phyloP scores from a whole-genome alignment of 1,140 invertebrate species.

The Wiebesia pumilae region DNA sequence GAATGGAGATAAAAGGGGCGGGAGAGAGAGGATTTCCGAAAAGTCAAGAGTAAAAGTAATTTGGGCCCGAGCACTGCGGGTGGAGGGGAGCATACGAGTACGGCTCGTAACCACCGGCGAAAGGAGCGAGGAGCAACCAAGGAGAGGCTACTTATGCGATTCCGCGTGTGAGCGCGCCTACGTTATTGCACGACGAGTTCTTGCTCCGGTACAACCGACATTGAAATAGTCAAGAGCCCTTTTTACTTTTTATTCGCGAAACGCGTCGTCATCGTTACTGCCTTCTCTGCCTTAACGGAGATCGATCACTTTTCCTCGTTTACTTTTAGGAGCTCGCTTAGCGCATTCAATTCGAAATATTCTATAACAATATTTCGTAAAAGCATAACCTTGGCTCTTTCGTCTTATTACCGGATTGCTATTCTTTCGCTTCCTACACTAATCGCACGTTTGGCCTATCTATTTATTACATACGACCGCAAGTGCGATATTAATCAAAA shows the following conservation, averaged over 20 bases:
- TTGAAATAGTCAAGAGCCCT: neutral
- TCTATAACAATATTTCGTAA: neutral
- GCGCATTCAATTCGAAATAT: neutral
- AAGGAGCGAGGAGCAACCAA: constrained; percentile 22
- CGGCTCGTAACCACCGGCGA: neutral
- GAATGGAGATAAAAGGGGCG: neutral
- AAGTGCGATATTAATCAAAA: neutral
- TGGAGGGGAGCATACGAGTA: neutral
- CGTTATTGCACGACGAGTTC: neutral
- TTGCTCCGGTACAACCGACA: neutral
- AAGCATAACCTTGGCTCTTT: neutral
- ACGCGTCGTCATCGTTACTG: neutral
- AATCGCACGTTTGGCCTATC: too few relatives aligned
- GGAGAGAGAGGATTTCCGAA: constrained; percentile 37
- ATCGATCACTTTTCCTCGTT: neutral
- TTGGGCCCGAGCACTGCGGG: neutral
- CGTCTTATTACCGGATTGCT: too few relatives aligned
- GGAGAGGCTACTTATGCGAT: neutral
- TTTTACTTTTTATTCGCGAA: neutral
- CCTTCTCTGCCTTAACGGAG: too few relatives aligned
- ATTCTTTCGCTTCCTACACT: too few relatives aligned
- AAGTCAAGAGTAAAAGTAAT: constrained; percentile 42
- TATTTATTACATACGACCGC: too few relatives aligned
- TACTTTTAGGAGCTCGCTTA: neutral
- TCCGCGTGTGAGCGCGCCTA: neutral